Evolutionary conservation across 2,113 vertebrate species (phyloP).

Genomic region (Chauna torquata): DNA sequence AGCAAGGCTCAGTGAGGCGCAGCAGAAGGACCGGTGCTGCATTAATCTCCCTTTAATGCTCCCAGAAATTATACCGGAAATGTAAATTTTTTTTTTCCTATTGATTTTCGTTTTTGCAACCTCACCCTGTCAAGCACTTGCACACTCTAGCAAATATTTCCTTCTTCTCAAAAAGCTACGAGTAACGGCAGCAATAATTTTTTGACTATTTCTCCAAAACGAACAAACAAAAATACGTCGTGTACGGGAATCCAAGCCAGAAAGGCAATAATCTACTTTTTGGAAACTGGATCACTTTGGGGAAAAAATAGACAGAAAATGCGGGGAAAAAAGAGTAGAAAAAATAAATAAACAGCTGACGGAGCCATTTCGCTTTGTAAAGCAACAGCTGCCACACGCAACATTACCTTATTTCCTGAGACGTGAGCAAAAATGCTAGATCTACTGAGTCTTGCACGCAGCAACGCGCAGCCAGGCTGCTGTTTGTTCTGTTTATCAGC

Average conservation of each 20-base stretch:
- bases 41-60: fast-evolving
- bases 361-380: background rate
- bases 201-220: background rate
- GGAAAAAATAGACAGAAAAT: background rate
- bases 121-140: background rate
- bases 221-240: too few relatives aligned
- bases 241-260: background rate
- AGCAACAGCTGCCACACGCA: background rate
- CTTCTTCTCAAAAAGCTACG: background rate
- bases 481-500: background rate
- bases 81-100: background rate
- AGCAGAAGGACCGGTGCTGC: background rate
- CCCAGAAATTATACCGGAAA: background rate
- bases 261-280: background rate
- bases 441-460: background rate
- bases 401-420: background rate
- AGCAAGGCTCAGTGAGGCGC: too few relatives aligned
- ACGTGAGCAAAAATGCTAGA: too few relatives aligned
- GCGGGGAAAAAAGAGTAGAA: background rate
- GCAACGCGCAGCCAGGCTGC: background rate
- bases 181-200: background rate
- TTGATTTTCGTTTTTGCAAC: background rate
- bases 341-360: background rate
- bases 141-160: background rate
- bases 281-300: background rate